Percentiles rank a stretch among this genome's conserved stretches.
phyloP scores from a whole-genome alignment of 2,797 vertebrate genomes.

The Adelosebastes latens region DNA sequence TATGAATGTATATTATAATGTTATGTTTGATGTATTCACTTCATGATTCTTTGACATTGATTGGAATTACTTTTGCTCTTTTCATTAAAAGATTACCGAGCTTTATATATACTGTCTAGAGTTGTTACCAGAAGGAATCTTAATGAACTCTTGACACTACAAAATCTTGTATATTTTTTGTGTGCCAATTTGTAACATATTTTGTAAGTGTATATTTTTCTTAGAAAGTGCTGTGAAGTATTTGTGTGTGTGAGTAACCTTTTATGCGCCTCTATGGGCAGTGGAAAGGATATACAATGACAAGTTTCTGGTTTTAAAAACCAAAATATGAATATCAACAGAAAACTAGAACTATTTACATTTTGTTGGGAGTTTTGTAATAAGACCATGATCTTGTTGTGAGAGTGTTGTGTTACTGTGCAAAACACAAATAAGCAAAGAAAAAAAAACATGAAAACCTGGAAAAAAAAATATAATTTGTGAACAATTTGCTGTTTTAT shows the following conservation, averaged over 20 bases:
- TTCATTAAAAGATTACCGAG: constrained; percentile 94
- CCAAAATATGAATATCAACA: constrained; percentile 99
- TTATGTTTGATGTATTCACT: constrained; percentile 97
- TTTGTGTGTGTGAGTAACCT: constrained; percentile 99
- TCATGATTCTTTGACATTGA: constrained; percentile 96
- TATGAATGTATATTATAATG: constrained; percentile 99
- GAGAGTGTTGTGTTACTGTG: constrained; percentile 99
- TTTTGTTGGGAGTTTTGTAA: constrained; percentile 99
- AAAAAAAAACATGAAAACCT: constrained; percentile 88
- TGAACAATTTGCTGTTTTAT: constrained; percentile 99
- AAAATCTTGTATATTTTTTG: constrained; percentile 99
- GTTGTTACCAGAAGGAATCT: constrained; percentile 99
- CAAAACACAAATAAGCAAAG: constrained; percentile 95
- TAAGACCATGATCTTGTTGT: constrained; percentile 98
- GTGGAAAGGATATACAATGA: constrained; percentile 99
- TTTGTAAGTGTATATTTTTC: constrained; percentile 99
- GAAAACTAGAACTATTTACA: constrained; percentile 87
- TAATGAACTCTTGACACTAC: constrained; percentile 99
- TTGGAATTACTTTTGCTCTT: constrained; percentile 96
- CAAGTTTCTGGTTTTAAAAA: constrained; percentile 99
- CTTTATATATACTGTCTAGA: constrained; percentile 99
- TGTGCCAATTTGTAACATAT: constrained; percentile 99
- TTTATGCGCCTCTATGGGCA: constrained; percentile 97
- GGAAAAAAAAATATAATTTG: constrained; percentile 90
- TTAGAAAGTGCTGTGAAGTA: constrained; percentile 99